These are phyloP conservation scores for Frankliniella intonsa DNA, from an alignment of 2,888 invertebrate genomes.

Conservation along the genomic window DNA sequence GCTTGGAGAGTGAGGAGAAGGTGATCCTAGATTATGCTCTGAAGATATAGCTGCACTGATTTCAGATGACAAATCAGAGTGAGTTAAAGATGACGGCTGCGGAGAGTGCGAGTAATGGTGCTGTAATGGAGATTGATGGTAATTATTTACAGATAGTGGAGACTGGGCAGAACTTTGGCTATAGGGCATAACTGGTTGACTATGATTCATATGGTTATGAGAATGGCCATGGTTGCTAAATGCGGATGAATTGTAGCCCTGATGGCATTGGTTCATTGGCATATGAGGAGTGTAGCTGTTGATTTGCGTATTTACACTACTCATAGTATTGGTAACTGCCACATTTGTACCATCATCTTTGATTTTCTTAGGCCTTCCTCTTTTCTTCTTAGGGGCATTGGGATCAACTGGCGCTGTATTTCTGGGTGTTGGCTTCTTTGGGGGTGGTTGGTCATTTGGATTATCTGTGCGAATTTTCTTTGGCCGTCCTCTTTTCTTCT, in stretches of 20 bases:
- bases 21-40: constrained; percentile 58
- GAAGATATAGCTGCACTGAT: constrained; percentile 74
- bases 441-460: background rate
- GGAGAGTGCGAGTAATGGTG: constrained; percentile 45
- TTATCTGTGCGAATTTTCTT: constrained; percentile 62
- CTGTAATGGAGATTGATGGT: constrained; percentile 47
- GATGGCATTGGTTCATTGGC: constrained; percentile 49
- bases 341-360: constrained; percentile 44
- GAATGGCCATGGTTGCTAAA: constrained; percentile 40
- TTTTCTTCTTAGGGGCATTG: constrained; percentile 73
- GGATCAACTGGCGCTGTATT: background rate
- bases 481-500: constrained; percentile 83
- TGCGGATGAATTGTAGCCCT: constrained; percentile 37
- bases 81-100: constrained; percentile 52
- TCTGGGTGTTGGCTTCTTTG: background rate
- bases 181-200: constrained; percentile 32
- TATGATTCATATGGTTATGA: constrained; percentile 37
- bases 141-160: constrained; percentile 40
- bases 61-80: constrained; percentile 70
- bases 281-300: constrained; percentile 9
- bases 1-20: constrained; percentile 64
- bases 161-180: constrained; percentile 42
- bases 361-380: constrained; percentile 83
- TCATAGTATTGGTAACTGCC: background rate
- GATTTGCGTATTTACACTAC: background rate